Conservation (phyloP, 2,888 invertebrate genomes). For the Crossocerus cetratus region DNA sequence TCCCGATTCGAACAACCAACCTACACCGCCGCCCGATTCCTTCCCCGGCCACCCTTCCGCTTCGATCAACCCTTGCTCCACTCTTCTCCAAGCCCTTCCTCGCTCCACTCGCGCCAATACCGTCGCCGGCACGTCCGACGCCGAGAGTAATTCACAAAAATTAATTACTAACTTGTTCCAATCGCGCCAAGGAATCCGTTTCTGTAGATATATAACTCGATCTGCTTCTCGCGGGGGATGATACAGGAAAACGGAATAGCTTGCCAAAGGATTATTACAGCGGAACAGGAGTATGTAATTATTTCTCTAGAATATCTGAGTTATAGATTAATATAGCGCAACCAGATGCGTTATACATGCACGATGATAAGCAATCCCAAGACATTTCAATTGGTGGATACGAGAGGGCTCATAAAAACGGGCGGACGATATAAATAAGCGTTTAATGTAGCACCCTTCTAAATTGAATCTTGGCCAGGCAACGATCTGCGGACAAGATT, state of each 20-base stretch:
- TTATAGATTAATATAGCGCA: neutral
- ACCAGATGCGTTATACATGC: slow-evolving; percentile 11
- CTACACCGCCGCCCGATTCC: neutral
- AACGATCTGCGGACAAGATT: slow-evolving; percentile 63
- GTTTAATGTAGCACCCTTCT: slow-evolving; percentile 66
- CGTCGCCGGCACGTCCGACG: slow-evolving; percentile 69
- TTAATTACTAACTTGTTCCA: slow-evolving; percentile 73
- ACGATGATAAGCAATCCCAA: slow-evolving; percentile 27
- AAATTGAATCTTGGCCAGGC: slow-evolving; percentile 72
- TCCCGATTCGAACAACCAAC: slow-evolving; percentile 45
- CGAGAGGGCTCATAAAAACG: slow-evolving; percentile 48
- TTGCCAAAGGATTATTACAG: no score
- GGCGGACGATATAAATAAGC: slow-evolving; percentile 57
- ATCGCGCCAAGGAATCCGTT: slow-evolving; percentile 58
- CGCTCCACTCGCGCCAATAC: slow-evolving; percentile 62
- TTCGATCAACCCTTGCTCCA: neutral
- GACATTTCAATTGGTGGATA: slow-evolving; percentile 50
- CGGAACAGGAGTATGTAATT: no score
- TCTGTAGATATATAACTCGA: slow-evolving; percentile 31
- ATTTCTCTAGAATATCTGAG: no score
- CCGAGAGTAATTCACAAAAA: slow-evolving; percentile 75
- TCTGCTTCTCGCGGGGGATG: slow-evolving; percentile 58
- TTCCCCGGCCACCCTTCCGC: slow-evolving; percentile 7
- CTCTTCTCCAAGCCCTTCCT: neutral
- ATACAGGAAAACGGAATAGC: slow-evolving; percentile 66